Base-by-base conservation (phyloP, 2,797 vertebrate genomes). In the Hypotaenidia okinawae region DNA sequence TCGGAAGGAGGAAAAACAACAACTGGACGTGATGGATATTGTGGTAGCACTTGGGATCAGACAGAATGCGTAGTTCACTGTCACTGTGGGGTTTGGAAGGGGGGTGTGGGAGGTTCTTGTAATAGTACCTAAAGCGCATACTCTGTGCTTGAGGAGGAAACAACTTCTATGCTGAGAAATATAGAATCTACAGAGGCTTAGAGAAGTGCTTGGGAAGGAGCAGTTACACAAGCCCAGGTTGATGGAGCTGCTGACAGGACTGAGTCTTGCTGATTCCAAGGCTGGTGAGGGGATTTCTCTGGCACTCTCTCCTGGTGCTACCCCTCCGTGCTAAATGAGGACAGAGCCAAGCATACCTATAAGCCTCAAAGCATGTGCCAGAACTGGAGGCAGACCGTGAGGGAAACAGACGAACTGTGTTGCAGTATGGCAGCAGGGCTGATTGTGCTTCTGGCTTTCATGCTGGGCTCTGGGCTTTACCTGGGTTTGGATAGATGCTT, bases 21-120 rank as follows among this genome's bases (percentile, higher is more conserved):
- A 92, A 11, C 45, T 52, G 87, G 66, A 37, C 21, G 19, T 74
- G 88, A 69, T 67, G 49, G 63, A 93, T 95, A 87, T 86, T 80
- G 69, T 69, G 47, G 88, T 66, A 93, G 82, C 54, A 30, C 62
- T 80, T 66, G 67, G 69, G 92, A 86, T 93, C 86, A 91, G 89
- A 68, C 62, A 47, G 67, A 84, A 89, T 61, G 33, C 22, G 61
- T 55, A 74, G 68, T 41, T 84, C 69, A 78, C n/a, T 79, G 70
- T 90, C 81, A 33, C 27, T 16, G 68, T 22, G n/a, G 83, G 70
- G 11, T 77, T 67, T 78, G 73, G 41, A 43, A 25, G 19, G 49
- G 16, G 45, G 45, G 45, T 35, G 45, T 21, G 47, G 47, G 47
- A 49, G 47, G 10, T 39, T 4, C 32, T 66, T 61, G 25, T 67